These are phyloP conservation scores for Cheilosia vernalis DNA, from an alignment of 2,888 invertebrate species.

Conservation along the genomic window DNA sequence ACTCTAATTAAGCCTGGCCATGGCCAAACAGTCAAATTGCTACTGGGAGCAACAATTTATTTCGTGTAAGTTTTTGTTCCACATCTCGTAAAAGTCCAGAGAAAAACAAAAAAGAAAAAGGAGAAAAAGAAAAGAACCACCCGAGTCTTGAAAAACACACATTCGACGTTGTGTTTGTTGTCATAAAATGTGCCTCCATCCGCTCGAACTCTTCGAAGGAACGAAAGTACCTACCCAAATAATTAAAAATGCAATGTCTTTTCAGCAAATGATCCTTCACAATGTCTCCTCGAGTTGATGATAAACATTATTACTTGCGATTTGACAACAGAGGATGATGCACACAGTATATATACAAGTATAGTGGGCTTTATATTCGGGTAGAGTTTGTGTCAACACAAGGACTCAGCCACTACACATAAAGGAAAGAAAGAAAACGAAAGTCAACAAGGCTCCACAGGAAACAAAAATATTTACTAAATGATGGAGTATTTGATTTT, in stretches of 20 bases:
- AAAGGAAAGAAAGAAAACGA: slow-evolving; percentile 54
- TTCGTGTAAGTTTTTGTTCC: slow-evolving; percentile 38
- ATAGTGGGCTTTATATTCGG: slow-evolving; percentile 52
- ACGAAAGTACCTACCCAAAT: slow-evolving; percentile 65
- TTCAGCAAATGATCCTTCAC: slow-evolving; percentile 71
- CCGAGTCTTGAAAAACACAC: slow-evolving; percentile 32
- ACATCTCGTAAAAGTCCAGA: slow-evolving; percentile 55
- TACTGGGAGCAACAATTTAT: slow-evolving; percentile 41
- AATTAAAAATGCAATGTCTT: slow-evolving; percentile 73
- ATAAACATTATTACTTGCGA: slow-evolving; percentile 74
- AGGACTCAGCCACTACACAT: slow-evolving; percentile 33
- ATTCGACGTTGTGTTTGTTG: slow-evolving; percentile 18
- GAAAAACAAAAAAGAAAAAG: neutral
- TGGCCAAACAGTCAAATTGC: slow-evolving; percentile 42
- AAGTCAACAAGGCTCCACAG: slow-evolving; percentile 71
- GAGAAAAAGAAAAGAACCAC: neutral
- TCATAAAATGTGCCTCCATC: slow-evolving; percentile 37
- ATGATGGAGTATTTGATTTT: slow-evolving; percentile 74
- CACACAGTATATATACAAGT: slow-evolving; percentile 8
- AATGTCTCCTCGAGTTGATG: slow-evolving; percentile 70
- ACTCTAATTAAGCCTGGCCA: slow-evolving; percentile 38
- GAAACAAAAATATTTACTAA: slow-evolving; percentile 73
- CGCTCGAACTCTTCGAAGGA: slow-evolving; percentile 13
- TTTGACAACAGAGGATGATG: slow-evolving; percentile 64
- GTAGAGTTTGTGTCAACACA: slow-evolving; percentile 53